phyloP scores from a whole-genome alignment of 2,797 vertebrate genomes.

The Oreortyx pictus region DNA sequence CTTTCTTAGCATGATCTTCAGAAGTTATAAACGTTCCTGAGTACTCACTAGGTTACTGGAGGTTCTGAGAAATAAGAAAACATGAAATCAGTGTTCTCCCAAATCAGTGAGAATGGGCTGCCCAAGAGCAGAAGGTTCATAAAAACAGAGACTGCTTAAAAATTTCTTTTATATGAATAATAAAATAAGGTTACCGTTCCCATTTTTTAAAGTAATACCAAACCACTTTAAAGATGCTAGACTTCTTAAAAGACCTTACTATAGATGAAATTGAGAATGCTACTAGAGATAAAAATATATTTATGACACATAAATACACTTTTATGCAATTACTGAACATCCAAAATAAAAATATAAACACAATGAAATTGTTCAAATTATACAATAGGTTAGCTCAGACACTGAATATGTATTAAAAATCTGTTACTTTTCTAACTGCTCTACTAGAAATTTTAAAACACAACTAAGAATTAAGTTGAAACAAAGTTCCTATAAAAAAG shows the following conservation, averaged over 20 bases:
- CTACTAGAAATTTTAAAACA: slow-evolving; percentile 71
- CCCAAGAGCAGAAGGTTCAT: background rate
- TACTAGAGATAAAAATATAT: background rate
- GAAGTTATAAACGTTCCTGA: background rate
- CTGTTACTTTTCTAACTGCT: slow-evolving; percentile 43
- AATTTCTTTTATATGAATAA: background rate
- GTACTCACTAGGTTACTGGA: background rate
- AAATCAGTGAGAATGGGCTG: background rate
- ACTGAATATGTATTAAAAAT: background rate
- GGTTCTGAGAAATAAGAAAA: background rate
- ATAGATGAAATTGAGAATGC: background rate
- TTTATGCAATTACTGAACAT: background rate
- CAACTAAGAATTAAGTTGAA: slow-evolving; percentile 53
- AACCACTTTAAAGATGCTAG: background rate
- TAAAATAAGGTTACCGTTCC: background rate
- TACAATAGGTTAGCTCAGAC: slow-evolving; percentile 34
- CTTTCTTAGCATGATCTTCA: background rate
- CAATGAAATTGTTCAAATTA: background rate
- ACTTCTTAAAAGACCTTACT: background rate
- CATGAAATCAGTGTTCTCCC: background rate
- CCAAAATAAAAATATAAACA: slow-evolving; percentile 56
- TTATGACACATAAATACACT: background rate
- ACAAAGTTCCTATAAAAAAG: slow-evolving; percentile 56
- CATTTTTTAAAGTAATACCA: background rate
- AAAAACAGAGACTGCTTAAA: background rate